These are phyloP conservation scores for Helicolenus hilgendorfi DNA, from an alignment of 2,797 vertebrate genomes.

Conservation along the genomic window DNA sequence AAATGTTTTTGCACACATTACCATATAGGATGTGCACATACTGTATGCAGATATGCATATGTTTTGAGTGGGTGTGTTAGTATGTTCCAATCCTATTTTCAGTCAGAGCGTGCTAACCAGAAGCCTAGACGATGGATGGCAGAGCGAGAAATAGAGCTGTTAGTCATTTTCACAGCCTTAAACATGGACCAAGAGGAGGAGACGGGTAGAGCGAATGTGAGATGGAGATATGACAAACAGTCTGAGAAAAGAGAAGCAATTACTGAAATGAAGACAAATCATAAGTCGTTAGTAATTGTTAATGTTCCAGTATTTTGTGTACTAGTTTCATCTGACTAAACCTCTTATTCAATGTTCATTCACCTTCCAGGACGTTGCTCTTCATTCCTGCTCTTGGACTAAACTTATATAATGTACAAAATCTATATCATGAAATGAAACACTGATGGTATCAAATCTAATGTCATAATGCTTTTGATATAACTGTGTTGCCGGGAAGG, in stretches of 20 bases:
- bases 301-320: constrained; percentile 35
- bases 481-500: not conserved
- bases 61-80: not conserved
- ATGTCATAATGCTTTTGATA: not conserved
- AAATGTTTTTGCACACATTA: constrained; percentile 30
- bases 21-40: not conserved
- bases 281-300: constrained; percentile 8
- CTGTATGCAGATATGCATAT: constrained; percentile 33
- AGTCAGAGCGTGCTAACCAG: not conserved
- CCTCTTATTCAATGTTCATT: constrained; percentile 45
- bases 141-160: constrained; percentile 30
- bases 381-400: constrained; percentile 14
- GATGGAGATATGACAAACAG: not conserved
- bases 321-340: constrained; percentile 45
- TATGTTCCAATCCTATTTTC: constrained; percentile 12
- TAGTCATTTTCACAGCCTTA: constrained; percentile 43
- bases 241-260: not conserved
- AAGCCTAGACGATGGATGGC: not conserved
- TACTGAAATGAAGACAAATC: constrained; percentile 28
- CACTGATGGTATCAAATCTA: not conserved
- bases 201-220: not conserved
- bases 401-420: constrained; percentile 6
- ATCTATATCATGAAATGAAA: not conserved
- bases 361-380: constrained; percentile 30
- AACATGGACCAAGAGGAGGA: constrained; percentile 7